These are phyloP conservation scores for Mareca strepera DNA, from an alignment of 2,797 vertebrate genomes.

Conservation along the genomic window DNA sequence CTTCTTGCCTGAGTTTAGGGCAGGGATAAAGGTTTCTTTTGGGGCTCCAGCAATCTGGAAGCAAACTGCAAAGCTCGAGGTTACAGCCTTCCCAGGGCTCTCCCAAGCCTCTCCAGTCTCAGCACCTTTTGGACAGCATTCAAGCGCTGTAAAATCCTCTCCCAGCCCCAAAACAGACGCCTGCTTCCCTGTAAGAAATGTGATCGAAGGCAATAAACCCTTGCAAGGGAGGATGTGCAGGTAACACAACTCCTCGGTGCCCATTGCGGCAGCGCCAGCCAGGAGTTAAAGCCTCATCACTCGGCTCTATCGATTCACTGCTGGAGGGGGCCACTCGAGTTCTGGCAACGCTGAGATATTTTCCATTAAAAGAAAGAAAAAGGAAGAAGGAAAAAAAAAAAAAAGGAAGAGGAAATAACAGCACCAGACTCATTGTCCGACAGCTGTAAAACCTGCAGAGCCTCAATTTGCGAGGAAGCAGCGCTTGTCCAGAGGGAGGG, in stretches of 20 bases:
- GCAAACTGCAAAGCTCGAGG: background rate
- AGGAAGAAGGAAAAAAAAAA: accelerated
- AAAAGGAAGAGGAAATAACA: background rate
- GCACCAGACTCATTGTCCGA: background rate
- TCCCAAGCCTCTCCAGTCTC: background rate
- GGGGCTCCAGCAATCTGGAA: background rate
- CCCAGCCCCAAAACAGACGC: background rate
- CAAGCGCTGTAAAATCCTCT: background rate
- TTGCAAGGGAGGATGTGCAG: background rate
- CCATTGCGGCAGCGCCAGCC: background rate
- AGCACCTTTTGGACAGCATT: background rate
- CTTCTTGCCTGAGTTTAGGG: background rate
- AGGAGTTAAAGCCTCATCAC: background rate
- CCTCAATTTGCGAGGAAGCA: background rate
- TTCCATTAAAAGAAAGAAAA: background rate
- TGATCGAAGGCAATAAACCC: background rate
- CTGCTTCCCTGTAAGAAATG: background rate
- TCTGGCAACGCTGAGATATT: background rate
- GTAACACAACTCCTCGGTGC: background rate
- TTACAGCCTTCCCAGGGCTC: accelerated
- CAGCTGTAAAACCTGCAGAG: background rate
- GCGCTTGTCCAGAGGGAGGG: background rate
- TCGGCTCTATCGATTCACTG: background rate
- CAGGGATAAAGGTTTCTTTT: background rate
- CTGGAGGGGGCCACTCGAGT: background rate